These are phyloP conservation scores for Catharus minimus DNA, from an alignment of 2,113 vertebrate genomes.

Conservation along the genomic window DNA sequence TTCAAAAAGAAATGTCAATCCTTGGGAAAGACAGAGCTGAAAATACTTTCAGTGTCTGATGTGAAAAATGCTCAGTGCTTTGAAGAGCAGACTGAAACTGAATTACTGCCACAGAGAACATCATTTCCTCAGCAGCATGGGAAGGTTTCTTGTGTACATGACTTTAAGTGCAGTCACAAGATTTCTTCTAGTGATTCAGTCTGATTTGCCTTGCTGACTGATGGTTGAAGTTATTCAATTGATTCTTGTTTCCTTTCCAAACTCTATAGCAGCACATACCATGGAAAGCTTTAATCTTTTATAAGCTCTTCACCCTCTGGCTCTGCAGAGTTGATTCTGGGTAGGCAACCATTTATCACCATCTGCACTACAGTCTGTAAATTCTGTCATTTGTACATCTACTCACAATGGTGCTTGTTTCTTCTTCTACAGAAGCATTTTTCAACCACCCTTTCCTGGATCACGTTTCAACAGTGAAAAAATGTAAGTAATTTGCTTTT, in stretches of 20 bases:
- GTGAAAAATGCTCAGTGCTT: background rate
- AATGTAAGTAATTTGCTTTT: conserved; percentile 81
- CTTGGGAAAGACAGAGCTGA: background rate
- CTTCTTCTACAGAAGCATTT: conserved; percentile 83
- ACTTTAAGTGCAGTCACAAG: background rate
- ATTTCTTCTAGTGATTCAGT: background rate
- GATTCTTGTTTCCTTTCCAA: conserved; percentile 21
- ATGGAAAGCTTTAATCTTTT: conserved; percentile 37
- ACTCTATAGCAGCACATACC: background rate
- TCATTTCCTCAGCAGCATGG: background rate
- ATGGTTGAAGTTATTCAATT: conserved; percentile 16
- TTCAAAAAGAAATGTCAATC: background rate
- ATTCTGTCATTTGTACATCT: background rate
- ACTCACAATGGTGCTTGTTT: background rate
- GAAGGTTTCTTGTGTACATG: background rate
- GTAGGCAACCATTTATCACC: conserved; percentile 9
- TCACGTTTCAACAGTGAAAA: conserved; percentile 86
- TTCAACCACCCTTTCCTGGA: conserved; percentile 95
- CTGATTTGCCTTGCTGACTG: conserved; percentile 6
- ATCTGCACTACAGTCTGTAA: background rate
- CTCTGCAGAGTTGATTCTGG: conserved; percentile 5
- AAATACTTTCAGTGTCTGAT: background rate
- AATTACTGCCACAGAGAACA: background rate
- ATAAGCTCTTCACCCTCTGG: conserved; percentile 18
- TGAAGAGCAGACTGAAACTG: background rate